phyloP scores from a whole-genome alignment of 2,113 vertebrate species.

The Oophaga pumilio region DNA sequence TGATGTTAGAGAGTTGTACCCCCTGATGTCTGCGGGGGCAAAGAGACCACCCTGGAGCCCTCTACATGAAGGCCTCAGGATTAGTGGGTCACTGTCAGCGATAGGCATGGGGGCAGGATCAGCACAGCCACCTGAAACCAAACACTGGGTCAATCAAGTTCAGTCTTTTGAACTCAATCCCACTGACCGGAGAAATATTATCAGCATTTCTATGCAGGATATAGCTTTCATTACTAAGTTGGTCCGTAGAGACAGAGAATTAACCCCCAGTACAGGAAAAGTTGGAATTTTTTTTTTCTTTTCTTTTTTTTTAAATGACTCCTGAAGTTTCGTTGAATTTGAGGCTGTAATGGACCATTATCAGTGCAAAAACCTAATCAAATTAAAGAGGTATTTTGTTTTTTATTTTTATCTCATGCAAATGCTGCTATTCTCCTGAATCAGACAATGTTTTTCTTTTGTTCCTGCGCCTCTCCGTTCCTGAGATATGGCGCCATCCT shows the following conservation, averaged over 20 bases:
- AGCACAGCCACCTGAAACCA: slow-evolving; percentile 27
- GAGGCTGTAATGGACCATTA: too few relatives aligned
- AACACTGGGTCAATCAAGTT: slow-evolving; percentile 36
- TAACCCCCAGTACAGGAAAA: not conserved
- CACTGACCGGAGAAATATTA: slow-evolving; percentile 25
- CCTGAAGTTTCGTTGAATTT: too few relatives aligned
- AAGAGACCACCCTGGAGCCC: not conserved
- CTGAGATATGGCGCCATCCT: too few relatives aligned
- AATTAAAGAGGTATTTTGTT: too few relatives aligned
- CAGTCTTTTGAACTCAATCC: slow-evolving; percentile 41
- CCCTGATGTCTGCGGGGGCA: not conserved
- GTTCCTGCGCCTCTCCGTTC: too few relatives aligned
- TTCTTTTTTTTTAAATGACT: not conserved
- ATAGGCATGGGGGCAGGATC: slow-evolving; percentile 3
- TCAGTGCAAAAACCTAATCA: too few relatives aligned
- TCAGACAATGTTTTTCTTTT: too few relatives aligned
- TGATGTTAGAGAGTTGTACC: not conserved
- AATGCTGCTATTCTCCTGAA: too few relatives aligned
- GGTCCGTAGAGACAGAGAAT: not conserved
- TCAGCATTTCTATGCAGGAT: slow-evolving; percentile 10
- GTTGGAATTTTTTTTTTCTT: not conserved
- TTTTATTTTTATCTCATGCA: too few relatives aligned
- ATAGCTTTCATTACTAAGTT: not conserved
- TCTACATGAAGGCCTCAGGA: not conserved
- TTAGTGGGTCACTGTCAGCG: slow-evolving; percentile 14